Conservation (phyloP, 2,888 invertebrate species). For the Drosophila buzzatii region DNA sequence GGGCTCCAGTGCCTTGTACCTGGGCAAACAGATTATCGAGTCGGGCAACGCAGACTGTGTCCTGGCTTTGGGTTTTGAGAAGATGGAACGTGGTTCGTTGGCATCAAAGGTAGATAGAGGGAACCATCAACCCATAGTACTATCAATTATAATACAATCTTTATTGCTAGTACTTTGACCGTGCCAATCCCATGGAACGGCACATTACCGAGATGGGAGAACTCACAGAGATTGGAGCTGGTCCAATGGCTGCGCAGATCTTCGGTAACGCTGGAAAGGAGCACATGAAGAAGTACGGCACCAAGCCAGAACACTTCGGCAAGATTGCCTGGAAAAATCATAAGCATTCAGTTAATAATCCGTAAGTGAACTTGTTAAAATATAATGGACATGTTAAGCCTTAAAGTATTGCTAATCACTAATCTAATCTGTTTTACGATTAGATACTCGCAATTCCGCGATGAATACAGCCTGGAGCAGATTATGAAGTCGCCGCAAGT, state of each 20-base stretch:
- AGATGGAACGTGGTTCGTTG: constrained; percentile 98
- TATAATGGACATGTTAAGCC: not conserved
- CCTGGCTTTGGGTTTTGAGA: constrained; percentile 98
- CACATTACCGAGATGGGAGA: constrained; percentile 95
- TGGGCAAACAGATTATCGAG: constrained; percentile 97
- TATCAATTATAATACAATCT: rapidly evolving
- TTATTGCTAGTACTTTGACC: constrained; percentile 89
- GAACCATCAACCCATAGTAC: no score
- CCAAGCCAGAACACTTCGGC: constrained; percentile 96
- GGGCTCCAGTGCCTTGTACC: constrained; percentile 95
- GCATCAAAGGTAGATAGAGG: constrained; percentile 87
- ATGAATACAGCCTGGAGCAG: constrained; percentile 96
- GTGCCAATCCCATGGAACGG: constrained; percentile 95
- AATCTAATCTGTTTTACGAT: constrained; percentile 43
- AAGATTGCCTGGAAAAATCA: constrained; percentile 99
- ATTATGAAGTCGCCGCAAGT: constrained; percentile 95
- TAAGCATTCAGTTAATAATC: constrained; percentile 97
- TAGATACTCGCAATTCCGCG: constrained; percentile 96
- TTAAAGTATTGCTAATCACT: not conserved
- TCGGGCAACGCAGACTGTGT: constrained; percentile 94
- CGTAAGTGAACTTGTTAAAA: constrained; percentile 86
- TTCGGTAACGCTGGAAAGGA: constrained; percentile 98
- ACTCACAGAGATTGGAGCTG: constrained; percentile 91
- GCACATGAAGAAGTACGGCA: constrained; percentile 93
- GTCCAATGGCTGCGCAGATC: constrained; percentile 96